These are phyloP conservation scores for Thaumatotibia leucotreta DNA, from an alignment of 1,140 invertebrate genomes.

Conservation along the genomic window DNA sequence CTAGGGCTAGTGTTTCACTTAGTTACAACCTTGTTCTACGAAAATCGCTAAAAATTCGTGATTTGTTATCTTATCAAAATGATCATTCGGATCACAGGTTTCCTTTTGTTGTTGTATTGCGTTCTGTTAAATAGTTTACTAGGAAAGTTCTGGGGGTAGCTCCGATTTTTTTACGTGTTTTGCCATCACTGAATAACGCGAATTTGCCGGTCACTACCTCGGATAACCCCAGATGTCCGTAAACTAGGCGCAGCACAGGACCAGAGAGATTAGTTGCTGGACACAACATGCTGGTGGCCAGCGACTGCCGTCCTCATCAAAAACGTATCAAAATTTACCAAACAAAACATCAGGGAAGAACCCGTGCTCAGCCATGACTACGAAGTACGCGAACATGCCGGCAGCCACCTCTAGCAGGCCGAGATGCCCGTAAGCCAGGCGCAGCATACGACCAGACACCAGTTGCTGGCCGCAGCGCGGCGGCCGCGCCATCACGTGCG, in stretches of 20 bases:
- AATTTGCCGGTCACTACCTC: slow-evolving; percentile 93
- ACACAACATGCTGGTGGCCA: slow-evolving; percentile 33
- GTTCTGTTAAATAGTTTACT: too few species aligned
- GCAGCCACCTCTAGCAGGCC: slow-evolving; percentile 91
- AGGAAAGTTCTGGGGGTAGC: too few species aligned
- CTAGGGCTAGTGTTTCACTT: too few species aligned
- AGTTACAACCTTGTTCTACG: too few species aligned
- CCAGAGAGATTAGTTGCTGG: slow-evolving; percentile 46
- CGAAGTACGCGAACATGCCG: slow-evolving; percentile 92
- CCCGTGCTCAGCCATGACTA: slow-evolving; percentile 91
- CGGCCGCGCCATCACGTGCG: slow-evolving; percentile 81
- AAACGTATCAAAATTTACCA: slow-evolving; percentile 40
- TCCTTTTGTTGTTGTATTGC: too few species aligned
- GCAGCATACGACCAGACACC: slow-evolving; percentile 71
- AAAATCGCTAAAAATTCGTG: too few species aligned
- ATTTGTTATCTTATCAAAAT: too few species aligned
- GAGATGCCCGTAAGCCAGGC: slow-evolving; percentile 87
- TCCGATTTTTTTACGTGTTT: too few species aligned
- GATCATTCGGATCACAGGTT: too few species aligned
- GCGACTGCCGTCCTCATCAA: too few species aligned
- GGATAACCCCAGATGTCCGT: slow-evolving; percentile 91
- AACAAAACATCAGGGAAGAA: slow-evolving; percentile 83
- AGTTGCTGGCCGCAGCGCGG: slow-evolving; percentile 40
- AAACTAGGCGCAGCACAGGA: slow-evolving; percentile 80
- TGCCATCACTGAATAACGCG: slow-evolving; percentile 90